Conservation (phyloP, 2,888 invertebrate genomes). For the Deilephila porcellus region DNA sequence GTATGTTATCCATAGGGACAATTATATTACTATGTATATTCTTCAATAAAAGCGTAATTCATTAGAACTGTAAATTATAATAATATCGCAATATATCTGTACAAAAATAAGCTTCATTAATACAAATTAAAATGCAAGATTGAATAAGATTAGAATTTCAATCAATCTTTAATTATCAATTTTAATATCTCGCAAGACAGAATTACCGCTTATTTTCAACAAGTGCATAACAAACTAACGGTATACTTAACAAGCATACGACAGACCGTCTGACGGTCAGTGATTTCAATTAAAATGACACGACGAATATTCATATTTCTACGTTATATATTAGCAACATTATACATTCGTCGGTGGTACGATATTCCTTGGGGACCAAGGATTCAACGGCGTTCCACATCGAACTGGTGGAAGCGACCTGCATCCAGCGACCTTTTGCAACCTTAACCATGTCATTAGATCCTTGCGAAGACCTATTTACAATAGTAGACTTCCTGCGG, state of each 20-base stretch:
- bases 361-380: too few species aligned
- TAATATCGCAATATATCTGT: not conserved
- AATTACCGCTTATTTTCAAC: slow-evolving; percentile 22
- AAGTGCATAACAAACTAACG: slow-evolving; percentile 26
- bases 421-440: too few species aligned
- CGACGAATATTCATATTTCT: slow-evolving; percentile 24
- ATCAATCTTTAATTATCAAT: slow-evolving; percentile 19
- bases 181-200: slow-evolving; percentile 7
- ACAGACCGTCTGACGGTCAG: slow-evolving; percentile 27
- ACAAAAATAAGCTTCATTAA: not conserved
- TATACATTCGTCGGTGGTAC: not conserved
- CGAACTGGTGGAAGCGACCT: too few species aligned
- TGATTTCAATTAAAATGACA: slow-evolving; percentile 29
- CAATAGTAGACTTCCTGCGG: too few species aligned
- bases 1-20: too few species aligned
- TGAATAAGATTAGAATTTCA: not conserved
- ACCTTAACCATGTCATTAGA: too few species aligned
- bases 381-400: too few species aligned
- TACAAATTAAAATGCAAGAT: not conserved
- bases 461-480: too few species aligned
- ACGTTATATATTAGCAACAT: slow-evolving; percentile 1
- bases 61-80: not conserved
- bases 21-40: too few species aligned
- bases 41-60: not conserved
- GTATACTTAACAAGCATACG: slow-evolving; percentile 26